Conservation (phyloP, 1,140 invertebrate species). For the Caenorhabditis tropicalis region DNA sequence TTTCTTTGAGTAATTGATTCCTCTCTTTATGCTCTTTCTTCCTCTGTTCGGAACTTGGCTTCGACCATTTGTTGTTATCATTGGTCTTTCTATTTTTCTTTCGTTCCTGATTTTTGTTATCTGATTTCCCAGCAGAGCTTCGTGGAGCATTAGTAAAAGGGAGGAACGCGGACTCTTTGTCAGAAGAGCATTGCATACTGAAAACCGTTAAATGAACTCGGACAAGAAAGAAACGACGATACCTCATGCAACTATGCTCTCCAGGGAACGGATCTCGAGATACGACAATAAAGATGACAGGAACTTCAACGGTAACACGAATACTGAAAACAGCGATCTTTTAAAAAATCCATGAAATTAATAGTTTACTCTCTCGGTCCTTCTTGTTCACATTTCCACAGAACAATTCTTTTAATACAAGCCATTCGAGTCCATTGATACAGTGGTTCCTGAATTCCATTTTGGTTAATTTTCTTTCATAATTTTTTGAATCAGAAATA, state of each 20-base stretch:
- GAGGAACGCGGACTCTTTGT: not conserved
- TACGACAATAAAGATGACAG: not conserved
- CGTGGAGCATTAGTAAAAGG: not conserved
- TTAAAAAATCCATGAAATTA: not conserved
- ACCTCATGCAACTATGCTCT: conserved; percentile 27
- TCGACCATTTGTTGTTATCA: not conserved
- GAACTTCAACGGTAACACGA: conserved; percentile 20
- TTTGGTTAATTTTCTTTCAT: not conserved
- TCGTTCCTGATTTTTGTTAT: not conserved
- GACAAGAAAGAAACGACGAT: not conserved
- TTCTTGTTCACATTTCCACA: not conserved
- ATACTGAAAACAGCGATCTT: not conserved
- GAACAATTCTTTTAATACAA: not conserved
- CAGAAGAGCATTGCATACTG: conserved; percentile 18
- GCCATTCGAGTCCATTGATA: conserved; percentile 7
- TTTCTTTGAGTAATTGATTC: not conserved
- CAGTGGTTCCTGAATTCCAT: not conserved
- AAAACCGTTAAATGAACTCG: not conserved
- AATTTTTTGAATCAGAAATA: not conserved
- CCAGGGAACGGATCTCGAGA: conserved; percentile 18
- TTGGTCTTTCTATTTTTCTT: not conserved
- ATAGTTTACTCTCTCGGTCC: conserved; percentile 24
- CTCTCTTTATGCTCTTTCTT: conserved; percentile 22
- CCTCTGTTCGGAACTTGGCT: conserved; percentile 6
- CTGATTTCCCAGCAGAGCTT: not conserved